Evolutionary conservation across 2,113 vertebrate genomes (phyloP).

Genomic region (Crotalus helleri): DNA sequence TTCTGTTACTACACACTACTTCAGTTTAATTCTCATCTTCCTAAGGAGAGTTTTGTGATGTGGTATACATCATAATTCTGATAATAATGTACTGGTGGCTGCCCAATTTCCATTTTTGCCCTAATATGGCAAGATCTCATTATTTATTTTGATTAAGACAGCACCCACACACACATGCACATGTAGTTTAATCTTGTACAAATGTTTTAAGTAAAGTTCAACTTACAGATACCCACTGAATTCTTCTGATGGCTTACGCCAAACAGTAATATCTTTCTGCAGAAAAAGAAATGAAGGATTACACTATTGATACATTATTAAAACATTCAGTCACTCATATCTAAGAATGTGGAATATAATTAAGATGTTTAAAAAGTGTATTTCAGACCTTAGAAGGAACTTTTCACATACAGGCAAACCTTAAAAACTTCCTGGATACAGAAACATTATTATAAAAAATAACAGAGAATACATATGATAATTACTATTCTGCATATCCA

Average conservation of each 20-base stretch:
- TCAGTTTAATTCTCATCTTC: neutral
- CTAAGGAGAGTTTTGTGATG: neutral
- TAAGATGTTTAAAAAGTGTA: neutral
- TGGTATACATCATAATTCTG: neutral
- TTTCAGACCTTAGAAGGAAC: neutral
- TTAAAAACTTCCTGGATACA: neutral
- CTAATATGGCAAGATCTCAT: neutral
- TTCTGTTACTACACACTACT: neutral
- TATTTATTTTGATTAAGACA: neutral
- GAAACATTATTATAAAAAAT: neutral
- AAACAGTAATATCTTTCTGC: slow-evolving; percentile 81
- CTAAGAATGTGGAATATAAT: neutral
- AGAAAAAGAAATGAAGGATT: slow-evolving; percentile 28
- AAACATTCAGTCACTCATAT: neutral
- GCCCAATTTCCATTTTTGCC: neutral
- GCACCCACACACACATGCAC: neutral
- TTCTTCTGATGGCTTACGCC: slow-evolving; percentile 81
- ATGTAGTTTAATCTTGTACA: neutral
- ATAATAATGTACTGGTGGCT: neutral
- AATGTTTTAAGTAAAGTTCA: slow-evolving; percentile 3
- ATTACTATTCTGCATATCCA: neutral
- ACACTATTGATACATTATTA: neutral
- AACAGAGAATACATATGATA: neutral
- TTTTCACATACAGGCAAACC: neutral
- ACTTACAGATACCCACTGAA: slow-evolving; percentile 87